Evolutionary conservation across 2,797 vertebrate genomes (phyloP).

Genomic region (Lophius americanus): DNA sequence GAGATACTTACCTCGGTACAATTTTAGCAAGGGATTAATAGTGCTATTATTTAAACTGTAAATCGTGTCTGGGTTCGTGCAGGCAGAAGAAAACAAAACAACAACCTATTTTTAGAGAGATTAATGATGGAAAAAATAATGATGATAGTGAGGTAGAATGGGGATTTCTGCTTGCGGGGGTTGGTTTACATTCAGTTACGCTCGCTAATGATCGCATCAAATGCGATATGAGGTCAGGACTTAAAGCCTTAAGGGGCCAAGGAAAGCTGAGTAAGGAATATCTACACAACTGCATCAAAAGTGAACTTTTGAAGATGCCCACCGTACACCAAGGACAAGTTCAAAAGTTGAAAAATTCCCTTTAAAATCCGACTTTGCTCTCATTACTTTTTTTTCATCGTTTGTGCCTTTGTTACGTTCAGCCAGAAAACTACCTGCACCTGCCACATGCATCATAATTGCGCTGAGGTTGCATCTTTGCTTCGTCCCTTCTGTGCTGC

Average conservation of each 20-base stretch:
- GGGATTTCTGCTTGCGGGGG: conserved; percentile 30
- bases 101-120: conserved; percentile 59
- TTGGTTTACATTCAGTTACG: conserved; percentile 47
- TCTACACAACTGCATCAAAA: conserved; percentile 4
- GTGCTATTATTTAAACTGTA: conserved; percentile 41
- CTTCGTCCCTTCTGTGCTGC: conserved; percentile 61
- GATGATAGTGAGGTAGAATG: conserved; percentile 28
- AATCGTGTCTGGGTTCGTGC: conserved; percentile 33
- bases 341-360: conserved; percentile 61
- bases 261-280: conserved; percentile 63
- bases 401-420: conserved; percentile 32
- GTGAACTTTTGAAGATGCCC: conserved; percentile 46
- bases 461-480: conserved; percentile 70
- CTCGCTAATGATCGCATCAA: conserved; percentile 56
- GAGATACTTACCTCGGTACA: conserved; percentile 55
- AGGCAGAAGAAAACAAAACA: conserved; percentile 40
- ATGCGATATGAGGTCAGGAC: conserved; percentile 46
- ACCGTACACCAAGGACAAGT: conserved; percentile 53
- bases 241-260: conserved; percentile 34
- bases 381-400: conserved; percentile 8
- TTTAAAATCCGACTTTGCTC: conserved; percentile 42
- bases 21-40: conserved; percentile 52
- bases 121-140: conserved; percentile 49
- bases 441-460: conserved; percentile 65
- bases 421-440: conserved; percentile 60